Percentiles rank a stretch among this genome's conserved stretches.
Evolutionary conservation across 53 echinoderm and acorn worm species (phyloP).

Genomic region (Arbacia lixula): DNA sequence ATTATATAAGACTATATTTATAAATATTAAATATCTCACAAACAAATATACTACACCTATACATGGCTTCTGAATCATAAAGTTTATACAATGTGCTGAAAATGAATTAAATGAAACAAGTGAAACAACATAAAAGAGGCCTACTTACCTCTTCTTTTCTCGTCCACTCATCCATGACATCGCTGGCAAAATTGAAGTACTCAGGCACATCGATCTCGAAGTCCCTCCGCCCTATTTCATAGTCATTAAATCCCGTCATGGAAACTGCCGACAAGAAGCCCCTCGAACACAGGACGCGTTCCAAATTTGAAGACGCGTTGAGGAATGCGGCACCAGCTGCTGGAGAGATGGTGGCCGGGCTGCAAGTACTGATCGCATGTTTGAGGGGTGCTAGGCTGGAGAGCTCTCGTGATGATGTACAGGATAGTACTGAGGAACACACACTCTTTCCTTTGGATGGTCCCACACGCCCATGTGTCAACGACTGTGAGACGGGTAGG

Average conservation of each 20-base stretch:
- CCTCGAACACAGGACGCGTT: conserved; percentile 22
- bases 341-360: background rate
- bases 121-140: background rate
- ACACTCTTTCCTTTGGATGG: no score
- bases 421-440: no score
- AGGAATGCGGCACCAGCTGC: background rate
- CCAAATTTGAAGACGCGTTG: background rate
- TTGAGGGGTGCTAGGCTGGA: no score
- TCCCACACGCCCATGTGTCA: no score
- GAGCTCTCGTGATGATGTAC: no score
- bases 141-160: conserved; percentile 74
- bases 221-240: conserved; percentile 76
- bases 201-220: conserved; percentile 89
- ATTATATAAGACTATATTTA: no score
- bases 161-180: conserved; percentile 94
- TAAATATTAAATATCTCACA: no score
- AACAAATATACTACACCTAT: no score
- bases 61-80: no score
- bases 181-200: conserved; percentile 91
- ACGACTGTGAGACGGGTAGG: no score
- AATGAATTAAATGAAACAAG: no score
- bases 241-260: conserved; percentile 94
- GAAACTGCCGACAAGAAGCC: conserved; percentile 86
- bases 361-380: background rate
- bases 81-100: no score